Evolutionary conservation across 1,140 invertebrate genomes (phyloP), one percentile per base, ranked within the genome.

Genomic region (Carposina sasakii): DNA sequence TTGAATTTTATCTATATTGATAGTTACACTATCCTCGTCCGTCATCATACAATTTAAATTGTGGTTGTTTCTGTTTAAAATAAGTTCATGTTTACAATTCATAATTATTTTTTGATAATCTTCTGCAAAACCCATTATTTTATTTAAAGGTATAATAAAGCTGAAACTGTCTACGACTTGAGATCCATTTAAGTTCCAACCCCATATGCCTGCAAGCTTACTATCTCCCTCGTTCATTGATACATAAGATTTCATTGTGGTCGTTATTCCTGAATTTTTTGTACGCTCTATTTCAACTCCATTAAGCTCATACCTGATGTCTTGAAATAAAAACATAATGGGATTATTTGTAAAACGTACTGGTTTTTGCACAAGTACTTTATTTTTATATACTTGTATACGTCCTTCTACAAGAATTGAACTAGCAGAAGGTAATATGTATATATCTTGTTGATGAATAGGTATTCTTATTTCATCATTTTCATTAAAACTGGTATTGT

Each of bases 231-330:
- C 40, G 48, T 51, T 55, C 20, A 54, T 22, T 8, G 48, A 48
- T 9, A 61, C 22, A 42, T 62, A 73, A 16, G 52, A 60, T 62
- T 86, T 86, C 45, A 86, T 67, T n/a, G 70, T 60, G 33, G 46
- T 72, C 2, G 72, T 74, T 3, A 78, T 57, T 24, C 81, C 78
- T 2, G 71, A 60, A 60, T 76, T 72, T 65, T 71, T 72, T 39
- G 57, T 67, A 28, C 59, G 46, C 68, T 87, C 79, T 42, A 86
- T 75, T 60, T 77, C 76, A 2, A 76, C 53, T 20, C 67, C 76
- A 58, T 81, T 81, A 2, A 86, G 5, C 62, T 84, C 76, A 57
- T 82, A 86, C 26, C 76, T 58, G n/a, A 84, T 78, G 53, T 85
- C 78, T 49, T 77, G 67, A 62, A 87, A 86, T 8, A 86, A 49